These are phyloP conservation scores for Macrosteles quadrilineatus DNA, from an alignment of 1,140 invertebrate genomes.

Conservation along the genomic window DNA sequence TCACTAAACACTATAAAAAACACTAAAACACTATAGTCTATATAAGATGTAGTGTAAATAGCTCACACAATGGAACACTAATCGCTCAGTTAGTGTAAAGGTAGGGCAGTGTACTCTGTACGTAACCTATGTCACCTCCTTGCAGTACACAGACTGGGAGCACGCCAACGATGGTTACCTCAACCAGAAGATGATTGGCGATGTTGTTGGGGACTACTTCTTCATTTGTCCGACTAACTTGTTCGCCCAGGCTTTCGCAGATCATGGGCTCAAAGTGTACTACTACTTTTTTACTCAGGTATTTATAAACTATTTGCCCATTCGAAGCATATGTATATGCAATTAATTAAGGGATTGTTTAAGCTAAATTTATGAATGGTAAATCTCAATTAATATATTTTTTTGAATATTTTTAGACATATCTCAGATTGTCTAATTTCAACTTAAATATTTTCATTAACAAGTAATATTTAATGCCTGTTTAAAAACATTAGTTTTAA, in stretches of 20 bases:
- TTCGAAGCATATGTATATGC: background rate
- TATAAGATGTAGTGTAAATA: too few relatives aligned
- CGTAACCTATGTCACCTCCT: too few relatives aligned
- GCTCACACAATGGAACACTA: too few relatives aligned
- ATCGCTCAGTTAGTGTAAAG: too few relatives aligned
- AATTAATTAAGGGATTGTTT: background rate
- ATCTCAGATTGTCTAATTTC: too few relatives aligned
- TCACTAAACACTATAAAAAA: too few relatives aligned
- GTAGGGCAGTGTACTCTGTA: too few relatives aligned
- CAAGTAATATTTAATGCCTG: too few relatives aligned
- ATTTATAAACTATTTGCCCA: constrained; percentile 46
- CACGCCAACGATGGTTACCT: constrained; percentile 75
- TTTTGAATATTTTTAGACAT: background rate
- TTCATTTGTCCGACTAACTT: constrained; percentile 92
- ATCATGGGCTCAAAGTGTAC: constrained; percentile 79
- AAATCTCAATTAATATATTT: background rate
- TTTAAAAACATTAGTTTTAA: too few relatives aligned
- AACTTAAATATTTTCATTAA: too few relatives aligned
- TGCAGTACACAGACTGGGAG: constrained; percentile 91
- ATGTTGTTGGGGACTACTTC: constrained; percentile 90
- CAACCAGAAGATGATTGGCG: constrained; percentile 83
- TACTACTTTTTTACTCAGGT: constrained; percentile 94
- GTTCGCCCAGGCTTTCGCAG: constrained; percentile 82
- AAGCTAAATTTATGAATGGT: too few relatives aligned
- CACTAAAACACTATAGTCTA: too few relatives aligned